phyloP scores from a whole-genome alignment of 2,113 vertebrate genomes.

The Oxyruncus cristatus region DNA sequence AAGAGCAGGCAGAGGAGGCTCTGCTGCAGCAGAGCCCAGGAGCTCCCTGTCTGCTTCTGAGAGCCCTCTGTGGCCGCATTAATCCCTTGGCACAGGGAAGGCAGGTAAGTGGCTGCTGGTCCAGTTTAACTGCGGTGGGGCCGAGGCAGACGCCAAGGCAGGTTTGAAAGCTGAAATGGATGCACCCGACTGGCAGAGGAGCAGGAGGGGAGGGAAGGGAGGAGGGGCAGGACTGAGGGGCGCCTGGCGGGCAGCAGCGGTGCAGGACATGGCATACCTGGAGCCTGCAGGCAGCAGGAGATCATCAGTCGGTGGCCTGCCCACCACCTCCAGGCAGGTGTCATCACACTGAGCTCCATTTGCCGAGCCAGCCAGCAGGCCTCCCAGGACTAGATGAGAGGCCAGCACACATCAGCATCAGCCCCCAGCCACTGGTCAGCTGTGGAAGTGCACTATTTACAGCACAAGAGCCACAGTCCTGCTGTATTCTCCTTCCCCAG shows the following conservation, averaged over 20 bases:
- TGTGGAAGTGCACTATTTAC: not conserved
- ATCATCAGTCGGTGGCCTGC: accelerated
- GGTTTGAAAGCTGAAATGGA: slow-evolving; percentile 43
- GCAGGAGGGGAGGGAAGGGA: not conserved
- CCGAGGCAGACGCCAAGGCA: slow-evolving; percentile 43
- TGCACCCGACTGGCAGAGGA: not conserved
- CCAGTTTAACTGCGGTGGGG: not conserved
- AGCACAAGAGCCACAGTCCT: not conserved
- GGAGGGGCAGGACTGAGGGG: not conserved
- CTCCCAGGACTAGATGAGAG: not conserved
- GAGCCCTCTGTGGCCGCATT: accelerated
- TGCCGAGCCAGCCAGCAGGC: not conserved
- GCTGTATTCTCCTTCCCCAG: not conserved
- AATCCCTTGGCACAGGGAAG: not conserved
- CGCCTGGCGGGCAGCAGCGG: accelerated
- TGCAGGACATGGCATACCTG: not conserved
- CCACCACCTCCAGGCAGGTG: not conserved
- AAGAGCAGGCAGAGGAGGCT: not conserved
- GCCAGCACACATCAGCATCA: not conserved
- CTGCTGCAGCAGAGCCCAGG: not conserved
- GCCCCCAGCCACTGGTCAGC: not conserved
- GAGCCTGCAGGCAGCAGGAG: not conserved
- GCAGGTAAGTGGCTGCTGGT: not conserved
- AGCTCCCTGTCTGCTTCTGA: not conserved
- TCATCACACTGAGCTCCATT: not conserved